A percentile compares a stretch with the other conserved stretches of the same genome.
These are phyloP conservation scores for Paedocypris micromegethes DNA, from an alignment of 2,797 vertebrate genomes.

Conservation along the genomic window DNA sequence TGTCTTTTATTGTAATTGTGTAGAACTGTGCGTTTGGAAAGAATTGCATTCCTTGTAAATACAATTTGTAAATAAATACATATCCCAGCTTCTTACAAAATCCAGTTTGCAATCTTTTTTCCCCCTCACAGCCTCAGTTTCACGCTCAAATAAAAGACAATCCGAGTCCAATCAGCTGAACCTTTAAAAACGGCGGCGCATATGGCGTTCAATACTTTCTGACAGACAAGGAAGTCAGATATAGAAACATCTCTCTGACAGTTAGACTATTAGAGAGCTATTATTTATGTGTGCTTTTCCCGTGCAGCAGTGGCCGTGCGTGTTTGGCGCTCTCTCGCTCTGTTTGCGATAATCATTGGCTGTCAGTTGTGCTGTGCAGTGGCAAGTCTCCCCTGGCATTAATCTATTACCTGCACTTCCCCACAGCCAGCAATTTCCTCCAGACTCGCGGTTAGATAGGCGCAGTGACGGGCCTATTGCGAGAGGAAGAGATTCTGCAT, in stretches of 20 bases:
- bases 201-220: constrained; percentile 9
- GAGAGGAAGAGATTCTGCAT: constrained; percentile 38
- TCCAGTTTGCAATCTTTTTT: too few relatives aligned
- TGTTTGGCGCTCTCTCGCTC: constrained; percentile 25
- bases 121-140: neutral
- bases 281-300: constrained; percentile 27
- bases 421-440: constrained; percentile 54
- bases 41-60: too few relatives aligned
- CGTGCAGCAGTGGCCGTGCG: constrained; percentile 29
- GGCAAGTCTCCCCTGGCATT: constrained; percentile 66
- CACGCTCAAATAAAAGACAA: neutral
- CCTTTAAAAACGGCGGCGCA: neutral
- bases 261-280: constrained; percentile 26
- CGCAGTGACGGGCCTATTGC: constrained; percentile 26
- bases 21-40: too few relatives aligned
- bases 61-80: too few relatives aligned
- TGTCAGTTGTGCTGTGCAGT: constrained; percentile 59
- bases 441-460: constrained; percentile 32
- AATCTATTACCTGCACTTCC: constrained; percentile 72
- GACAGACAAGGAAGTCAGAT: constrained; percentile 19
- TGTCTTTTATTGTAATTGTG: too few relatives aligned
- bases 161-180: neutral
- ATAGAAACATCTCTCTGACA: constrained; percentile 27
- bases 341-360: constrained; percentile 71
- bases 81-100: too few relatives aligned